Evolutionary conservation across 1,140 invertebrate genomes (phyloP).

Genomic region (Batillaria attramentaria): DNA sequence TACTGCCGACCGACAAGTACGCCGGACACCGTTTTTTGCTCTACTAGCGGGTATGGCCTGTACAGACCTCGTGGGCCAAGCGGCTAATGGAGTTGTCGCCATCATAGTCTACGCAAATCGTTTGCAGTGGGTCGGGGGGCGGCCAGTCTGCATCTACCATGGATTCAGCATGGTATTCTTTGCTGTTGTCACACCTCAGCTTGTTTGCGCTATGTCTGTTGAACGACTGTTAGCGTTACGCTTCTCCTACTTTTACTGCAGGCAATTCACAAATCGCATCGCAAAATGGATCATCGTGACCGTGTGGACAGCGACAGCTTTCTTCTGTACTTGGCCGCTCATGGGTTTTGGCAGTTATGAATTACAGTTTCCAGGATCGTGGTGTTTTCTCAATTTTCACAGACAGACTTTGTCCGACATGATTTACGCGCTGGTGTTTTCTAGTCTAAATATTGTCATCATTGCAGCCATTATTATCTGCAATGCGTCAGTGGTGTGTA

Average conservation of each 20-base stretch:
- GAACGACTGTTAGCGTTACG: conserved; percentile 70
- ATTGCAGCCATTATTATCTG: conserved; percentile 64
- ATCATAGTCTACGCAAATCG: conserved; percentile 69
- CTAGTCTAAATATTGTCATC: conserved; percentile 62
- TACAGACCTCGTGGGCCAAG: conserved; percentile 70
- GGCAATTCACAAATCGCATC: conserved; percentile 58
- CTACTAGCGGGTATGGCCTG: conserved; percentile 69
- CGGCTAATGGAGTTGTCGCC: conserved; percentile 68
- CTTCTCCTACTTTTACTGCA: conserved; percentile 70
- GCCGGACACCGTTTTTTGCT: conserved; percentile 70
- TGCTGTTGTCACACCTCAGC: conserved; percentile 68
- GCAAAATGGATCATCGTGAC: conserved; percentile 59
- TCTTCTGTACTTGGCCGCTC: conserved; percentile 68
- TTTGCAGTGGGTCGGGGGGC: conserved; percentile 66
- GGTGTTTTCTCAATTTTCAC: conserved; percentile 73
- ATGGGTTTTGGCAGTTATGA: conserved; percentile 70
- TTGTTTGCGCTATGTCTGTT: conserved; percentile 71
- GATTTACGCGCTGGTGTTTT: conserved; percentile 64
- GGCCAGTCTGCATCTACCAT: conserved; percentile 66
- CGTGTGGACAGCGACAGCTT: conserved; percentile 63
- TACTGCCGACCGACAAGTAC: conserved; percentile 51
- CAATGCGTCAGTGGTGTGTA: conserved; percentile 64
- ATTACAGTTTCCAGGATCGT: conserved; percentile 70
- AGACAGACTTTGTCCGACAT: conserved; percentile 57
- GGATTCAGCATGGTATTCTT: conserved; percentile 71